Conservation (phyloP, 2,888 invertebrate genomes). For the Elgonia sp. region DNA sequence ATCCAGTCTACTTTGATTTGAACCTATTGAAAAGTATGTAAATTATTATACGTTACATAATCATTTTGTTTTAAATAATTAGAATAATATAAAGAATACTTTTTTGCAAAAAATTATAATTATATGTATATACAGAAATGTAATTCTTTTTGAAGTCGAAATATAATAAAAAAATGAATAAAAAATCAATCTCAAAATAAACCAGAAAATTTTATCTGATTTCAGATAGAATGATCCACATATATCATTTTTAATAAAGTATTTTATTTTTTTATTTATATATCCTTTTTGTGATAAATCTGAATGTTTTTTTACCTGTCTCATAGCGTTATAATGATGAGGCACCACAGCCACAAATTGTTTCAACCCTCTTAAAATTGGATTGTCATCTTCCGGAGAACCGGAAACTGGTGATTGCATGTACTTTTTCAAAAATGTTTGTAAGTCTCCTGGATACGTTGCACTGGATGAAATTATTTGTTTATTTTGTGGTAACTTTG, state of each 20-base stretch:
- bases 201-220: no score
- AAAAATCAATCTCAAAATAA: no score
- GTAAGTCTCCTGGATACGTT: conserved; percentile 94
- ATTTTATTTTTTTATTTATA: no score
- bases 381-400: conserved; percentile 90
- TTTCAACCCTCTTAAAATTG: conserved; percentile 93
- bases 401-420: conserved; percentile 93
- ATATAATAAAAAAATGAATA: conserved; percentile 22
- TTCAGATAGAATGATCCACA: no score
- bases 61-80: no score
- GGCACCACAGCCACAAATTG: conserved; percentile 92
- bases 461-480: conserved; percentile 98
- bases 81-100: neutral
- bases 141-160: neutral
- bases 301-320: conserved; percentile 87
- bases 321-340: conserved; percentile 89
- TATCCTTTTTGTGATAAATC: no score
- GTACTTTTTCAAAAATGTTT: conserved; percentile 91
- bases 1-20: conserved; percentile 90
- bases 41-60: no score
- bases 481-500: conserved; percentile 91
- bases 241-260: no score
- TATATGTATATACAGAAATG: no score
- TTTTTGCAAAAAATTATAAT: neutral
- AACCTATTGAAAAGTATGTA: neutral